Conservation (phyloP, 2,888 invertebrate genomes). For the Eristalis intricaria region DNA sequence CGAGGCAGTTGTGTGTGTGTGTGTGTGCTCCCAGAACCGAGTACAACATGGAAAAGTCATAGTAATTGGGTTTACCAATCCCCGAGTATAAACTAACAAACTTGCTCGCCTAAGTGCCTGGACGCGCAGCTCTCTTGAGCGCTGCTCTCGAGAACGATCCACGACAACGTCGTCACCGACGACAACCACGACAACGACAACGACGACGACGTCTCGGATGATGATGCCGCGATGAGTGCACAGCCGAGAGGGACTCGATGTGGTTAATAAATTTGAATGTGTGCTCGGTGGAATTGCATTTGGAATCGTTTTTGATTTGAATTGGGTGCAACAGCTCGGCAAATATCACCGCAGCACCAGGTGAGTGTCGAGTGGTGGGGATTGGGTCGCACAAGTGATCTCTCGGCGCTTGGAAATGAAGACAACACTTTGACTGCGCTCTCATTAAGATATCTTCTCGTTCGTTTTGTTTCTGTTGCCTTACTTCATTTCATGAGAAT, state of each 20-base stretch:
- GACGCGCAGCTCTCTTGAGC: constrained; percentile 4
- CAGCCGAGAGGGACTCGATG: constrained; percentile 23
- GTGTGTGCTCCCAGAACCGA: constrained; percentile 6
- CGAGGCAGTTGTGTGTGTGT: constrained; percentile 24
- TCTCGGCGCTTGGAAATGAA: constrained; percentile 46
- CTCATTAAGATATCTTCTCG: constrained; percentile 68
- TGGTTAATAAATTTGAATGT: constrained; percentile 72
- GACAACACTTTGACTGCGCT: constrained; percentile 60
- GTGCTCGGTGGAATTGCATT: constrained; percentile 58
- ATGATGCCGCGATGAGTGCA: neutral
- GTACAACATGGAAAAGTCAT: constrained; percentile 60
- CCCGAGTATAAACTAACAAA: constrained; percentile 58
- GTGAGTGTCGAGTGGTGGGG: constrained; percentile 45
- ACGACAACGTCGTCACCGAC: neutral
- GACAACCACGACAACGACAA: neutral
- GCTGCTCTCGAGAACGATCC: constrained; percentile 13
- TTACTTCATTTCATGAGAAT: constrained; percentile 53
- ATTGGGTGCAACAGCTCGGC: constrained; percentile 65
- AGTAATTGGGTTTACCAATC: constrained; percentile 68
- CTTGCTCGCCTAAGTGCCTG: constrained; percentile 52
- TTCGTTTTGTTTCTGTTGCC: constrained; percentile 12
- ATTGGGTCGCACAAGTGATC: constrained; percentile 52
- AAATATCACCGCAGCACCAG: constrained; percentile 43
- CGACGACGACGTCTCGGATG: constrained; percentile 5
- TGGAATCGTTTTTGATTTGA: constrained; percentile 65